These are phyloP conservation scores for Tenthredo livida DNA, from an alignment of 2,888 invertebrate genomes.

Conservation along the genomic window DNA sequence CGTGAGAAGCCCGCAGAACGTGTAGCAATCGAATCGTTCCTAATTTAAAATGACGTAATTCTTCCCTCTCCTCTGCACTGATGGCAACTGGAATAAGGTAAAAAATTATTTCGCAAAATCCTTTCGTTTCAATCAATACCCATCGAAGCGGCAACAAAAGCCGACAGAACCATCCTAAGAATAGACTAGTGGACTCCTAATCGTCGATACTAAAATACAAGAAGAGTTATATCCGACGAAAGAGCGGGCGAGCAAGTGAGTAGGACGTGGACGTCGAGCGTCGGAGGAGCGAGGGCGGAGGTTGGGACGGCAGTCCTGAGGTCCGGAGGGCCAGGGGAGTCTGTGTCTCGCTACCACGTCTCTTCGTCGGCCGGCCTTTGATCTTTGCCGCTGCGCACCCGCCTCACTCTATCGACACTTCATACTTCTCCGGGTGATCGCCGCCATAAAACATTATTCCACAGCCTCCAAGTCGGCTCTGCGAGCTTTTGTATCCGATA, in stretches of 20 bases:
- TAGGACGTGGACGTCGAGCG: slow-evolving; percentile 48
- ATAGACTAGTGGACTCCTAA: slow-evolving; percentile 45
- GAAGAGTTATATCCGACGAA: slow-evolving; percentile 53
- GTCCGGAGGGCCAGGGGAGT: slow-evolving; percentile 59
- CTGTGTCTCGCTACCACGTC: slow-evolving; percentile 69
- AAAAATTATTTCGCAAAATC: slow-evolving; percentile 53
- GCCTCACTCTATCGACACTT: slow-evolving; percentile 78
- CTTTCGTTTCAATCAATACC: slow-evolving; percentile 47
- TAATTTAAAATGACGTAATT: slow-evolving; percentile 33
- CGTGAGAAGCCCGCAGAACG: not conserved
- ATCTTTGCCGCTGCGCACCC: slow-evolving; percentile 77
- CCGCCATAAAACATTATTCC: slow-evolving; percentile 77
- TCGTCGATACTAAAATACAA: slow-evolving; percentile 51
- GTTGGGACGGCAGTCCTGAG: slow-evolving; percentile 55
- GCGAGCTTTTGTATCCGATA: slow-evolving; percentile 47
- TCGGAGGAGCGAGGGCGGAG: slow-evolving; percentile 59
- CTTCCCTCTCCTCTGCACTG: not conserved
- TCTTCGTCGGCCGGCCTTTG: slow-evolving; percentile 71
- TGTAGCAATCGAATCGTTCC: slow-evolving; percentile 24
- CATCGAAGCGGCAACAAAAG: slow-evolving; percentile 40
- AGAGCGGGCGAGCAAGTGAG: slow-evolving; percentile 54
- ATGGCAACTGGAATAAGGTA: slow-evolving; percentile 54
- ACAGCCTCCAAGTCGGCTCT: slow-evolving; percentile 58
- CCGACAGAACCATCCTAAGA: slow-evolving; percentile 42
- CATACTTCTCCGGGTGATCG: slow-evolving; percentile 78